Base-by-base conservation (phyloP, 2,113 vertebrate species). In the Hirundichthys speculiger region DNA sequence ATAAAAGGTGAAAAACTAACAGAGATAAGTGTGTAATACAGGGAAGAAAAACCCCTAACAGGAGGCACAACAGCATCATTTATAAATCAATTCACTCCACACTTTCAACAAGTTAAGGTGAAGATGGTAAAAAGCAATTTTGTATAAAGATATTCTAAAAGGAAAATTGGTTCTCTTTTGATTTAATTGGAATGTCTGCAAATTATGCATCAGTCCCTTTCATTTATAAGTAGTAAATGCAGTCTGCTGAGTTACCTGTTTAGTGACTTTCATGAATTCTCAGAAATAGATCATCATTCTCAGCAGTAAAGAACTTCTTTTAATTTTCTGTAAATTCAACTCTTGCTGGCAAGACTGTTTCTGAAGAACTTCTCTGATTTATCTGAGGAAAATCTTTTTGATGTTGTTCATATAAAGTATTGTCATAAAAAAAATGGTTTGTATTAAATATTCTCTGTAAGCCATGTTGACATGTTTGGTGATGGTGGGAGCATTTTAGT, bases 161-260 rank as follows among this genome's bases (percentile, higher is more conserved):
- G 68, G n/a, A n/a, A n/a, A n/a, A n/a, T 54, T 42, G 54, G 16
- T 30, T 67, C 20, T 50, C 6, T 34, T 18, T 64, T 64, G 20
- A 66, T 49, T 56, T 61, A 79, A 79, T 75, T 55, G 57, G 38
- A 73, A 64, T 21, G 9, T 70, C 64, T 73, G 58, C 43, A 75
- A 41, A 38, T 19, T 43, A 59, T 45, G 53, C 40, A 67, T 22
- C 16, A 30, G 45, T 38, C 64, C 21, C 42, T 61, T 76, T 38
- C 49, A 69, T 57, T 65, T 30, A 72, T 78, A 57, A 74, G 25
- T 18, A 40, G 25, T 47, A 62, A 76, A 27, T 62, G 45, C 45
- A 48, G n/a, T 30, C 46, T 62, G 24, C 46, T 57, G 49, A 46
- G 53, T 25, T 59, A 60, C 60, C 34, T 69, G 56, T 39, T 46